Base-by-base conservation (phyloP, 2,888 invertebrate genomes). In the Diplolepis rosae region DNA sequence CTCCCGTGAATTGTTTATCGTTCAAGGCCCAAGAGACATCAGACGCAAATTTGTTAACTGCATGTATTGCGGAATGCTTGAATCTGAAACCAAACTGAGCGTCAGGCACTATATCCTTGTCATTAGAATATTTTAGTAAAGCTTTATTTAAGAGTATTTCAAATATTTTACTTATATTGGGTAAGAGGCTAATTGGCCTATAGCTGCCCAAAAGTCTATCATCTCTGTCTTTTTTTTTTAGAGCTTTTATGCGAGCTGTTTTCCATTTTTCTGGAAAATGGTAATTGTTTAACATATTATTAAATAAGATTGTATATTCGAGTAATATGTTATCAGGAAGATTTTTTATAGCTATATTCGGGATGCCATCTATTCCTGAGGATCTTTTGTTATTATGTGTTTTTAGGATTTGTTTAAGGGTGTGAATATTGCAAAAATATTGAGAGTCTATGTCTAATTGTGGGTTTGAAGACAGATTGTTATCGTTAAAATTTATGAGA, bases 101-200 rank as follows among this genome's bases (percentile, higher is more conserved):
- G 15, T 70, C 13, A 11, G 69, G 61, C 4, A 73, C 65, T 1
- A 68, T 13, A 0, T 69, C 15, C 30, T 68, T 39, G 61, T 73
- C 7, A 6, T 52, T 11, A n/a, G 51, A 51, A 5, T 9, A 9
- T 9, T 13, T 1, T 4, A 13, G 9, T 28, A 67, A 7, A 2
- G 1, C 3, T 4, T 54, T 4, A 18, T 70, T 68, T 3, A 71
- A 50, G 0, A 68, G 15, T 0, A 48, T 35, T 56, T 69, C 71
- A 15, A 73, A 73, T 15, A 73, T 13, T 51, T 68, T 73, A n/a
- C 45, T 61, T 9, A 75, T 13, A 15, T 71, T 73, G 0, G 77
- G 72, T 7, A 75, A 48, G 2, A 79, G 65, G 35, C 79, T 77
- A 1, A 79, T 78, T 1, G 79, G 77, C 30, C 77, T 56, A 24